phyloP scores from a whole-genome alignment of 2,113 vertebrate species.

The Benitochromis conjunctus region DNA sequence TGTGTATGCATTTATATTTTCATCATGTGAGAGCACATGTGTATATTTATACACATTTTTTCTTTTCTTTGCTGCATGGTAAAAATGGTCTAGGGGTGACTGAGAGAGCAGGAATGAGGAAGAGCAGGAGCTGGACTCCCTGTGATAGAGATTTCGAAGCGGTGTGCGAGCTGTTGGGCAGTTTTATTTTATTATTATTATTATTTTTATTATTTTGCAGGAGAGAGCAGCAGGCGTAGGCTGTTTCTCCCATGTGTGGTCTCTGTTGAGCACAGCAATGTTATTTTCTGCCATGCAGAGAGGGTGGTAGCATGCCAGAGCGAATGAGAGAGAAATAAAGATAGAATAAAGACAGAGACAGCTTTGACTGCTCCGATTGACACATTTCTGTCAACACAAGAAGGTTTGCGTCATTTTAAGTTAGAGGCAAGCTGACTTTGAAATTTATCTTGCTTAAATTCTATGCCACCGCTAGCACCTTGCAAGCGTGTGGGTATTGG shows the following conservation, averaged over 20 bases:
- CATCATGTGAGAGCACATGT: background rate
- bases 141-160: slow-evolving; percentile 53
- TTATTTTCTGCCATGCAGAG: slow-evolving; percentile 64
- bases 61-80: slow-evolving; percentile 1
- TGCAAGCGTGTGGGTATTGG: slow-evolving; percentile 39
- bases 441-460: slow-evolving; percentile 46
- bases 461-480: slow-evolving; percentile 41
- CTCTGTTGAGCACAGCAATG: slow-evolving; percentile 54
- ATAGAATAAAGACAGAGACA: slow-evolving; percentile 38
- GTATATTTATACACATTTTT: slow-evolving; percentile 23
- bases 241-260: slow-evolving; percentile 64
- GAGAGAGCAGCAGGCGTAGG: slow-evolving; percentile 66
- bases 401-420: slow-evolving; percentile 62
- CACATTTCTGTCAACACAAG: slow-evolving; percentile 54
- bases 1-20: background rate
- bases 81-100: slow-evolving; percentile 15
- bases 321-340: slow-evolving; percentile 52
- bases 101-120: slow-evolving; percentile 10
- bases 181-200: slow-evolving; percentile 19
- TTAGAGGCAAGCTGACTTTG: slow-evolving; percentile 50
- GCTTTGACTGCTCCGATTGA: slow-evolving; percentile 51
- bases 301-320: slow-evolving; percentile 60
- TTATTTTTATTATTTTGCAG: slow-evolving; percentile 39
- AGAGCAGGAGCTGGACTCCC: slow-evolving; percentile 10
- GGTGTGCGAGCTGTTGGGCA: slow-evolving; percentile 41